Base-by-base conservation (phyloP, 2,797 vertebrate species). In the Chrosomus eos region DNA sequence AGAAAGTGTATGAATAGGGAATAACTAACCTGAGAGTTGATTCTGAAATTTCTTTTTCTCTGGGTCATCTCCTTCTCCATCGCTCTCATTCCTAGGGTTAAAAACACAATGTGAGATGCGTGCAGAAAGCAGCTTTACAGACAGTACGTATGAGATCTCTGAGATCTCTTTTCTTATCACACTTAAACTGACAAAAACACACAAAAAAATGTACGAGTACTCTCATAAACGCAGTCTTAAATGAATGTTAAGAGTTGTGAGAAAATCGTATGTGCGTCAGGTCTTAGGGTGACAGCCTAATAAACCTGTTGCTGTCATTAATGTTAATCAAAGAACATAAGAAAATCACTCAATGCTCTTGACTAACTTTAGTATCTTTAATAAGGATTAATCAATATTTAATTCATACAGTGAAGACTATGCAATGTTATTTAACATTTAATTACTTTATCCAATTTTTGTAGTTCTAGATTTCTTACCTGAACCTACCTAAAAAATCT, bases 21-120 rank as follows among this genome's bases (percentile, higher is more conserved):
- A 80, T 33, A 73, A 89, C 91, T 91, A 96, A 98, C 98, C 97
- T 97, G 98, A 95, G 89, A 99, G 97, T 84, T 99, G 98, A 93
- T 97, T 98, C 92, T 99, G 98, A 82, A 99, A 95, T 89, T 99
- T 99, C 96, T 98, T 99, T 94, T 98, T 99, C 91, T 99, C 98
- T 81, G 97, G 97, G 89, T 99, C 81, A 10, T 58, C 94, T 75
- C 96, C 97, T 87, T 97, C 97, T 18, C 97, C 97, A 94, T 99
- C 98, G 72, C 97, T 99, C 82, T 99, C 98, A 95, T 97, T 99
- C 92, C 98, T 99, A 89, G 86, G 92, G 10, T 51, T 38, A 71
- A 81, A 81, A 53, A 68, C 16, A 64, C 28, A 64, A 64, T 16
- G 60, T 64, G 60, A 64, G 31, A 31, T 64, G 14, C 2, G 7